Base-by-base conservation (phyloP, 2,113 vertebrate species). In the Craseonycteris thonglongyai region DNA sequence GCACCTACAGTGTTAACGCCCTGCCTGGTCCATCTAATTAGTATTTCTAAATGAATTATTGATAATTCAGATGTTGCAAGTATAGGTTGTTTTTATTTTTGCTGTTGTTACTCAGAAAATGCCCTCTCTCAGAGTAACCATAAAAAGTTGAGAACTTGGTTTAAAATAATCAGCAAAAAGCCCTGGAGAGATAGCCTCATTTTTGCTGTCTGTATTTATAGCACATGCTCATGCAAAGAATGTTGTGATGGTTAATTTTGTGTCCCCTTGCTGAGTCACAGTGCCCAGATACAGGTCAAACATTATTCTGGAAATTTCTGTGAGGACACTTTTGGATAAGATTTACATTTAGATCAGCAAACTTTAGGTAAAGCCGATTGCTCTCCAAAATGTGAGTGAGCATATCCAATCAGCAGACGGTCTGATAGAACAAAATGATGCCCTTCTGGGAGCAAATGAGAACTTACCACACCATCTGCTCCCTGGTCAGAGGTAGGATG, bases 21-120 rank as follows among this genome's bases (percentile, higher is more conserved):
- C 33, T 54, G 28, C 26, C 14, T 75, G 30, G 40, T 45, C 38
- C 16, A 71, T 38, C 38, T 14, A 76, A 47, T 49, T 49, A 49
- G 10, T 66, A 75, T 91, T 93, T 91, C 68, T 90, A 54, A 75
- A 49, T 51, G 56, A 86, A 82, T 79, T 61, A n/a, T n/a, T n/a
- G n/a, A n/a, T n/a, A 22, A 79, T 35, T 49, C 12, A 11, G 5
- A 38, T 45, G 33, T 40, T 81, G 40, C 58, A 76, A 58, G 51
- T 4, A 16, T 9, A 35, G 30, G 12, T 40, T 18, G 3, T 47
- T 56, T 33, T 40, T 1, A 33, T 22, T 4, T 11, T n/a, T 6
- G 28, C 22, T 21, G 18, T 74, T 58, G 24, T 13, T 65, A 69
- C 84, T 87, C n/a, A 76, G 88, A 94, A 84, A 83, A 10, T 47